These are phyloP conservation scores for Rhabditoides inermis DNA, from an alignment of 2,888 invertebrate species.

Conservation along the genomic window DNA sequence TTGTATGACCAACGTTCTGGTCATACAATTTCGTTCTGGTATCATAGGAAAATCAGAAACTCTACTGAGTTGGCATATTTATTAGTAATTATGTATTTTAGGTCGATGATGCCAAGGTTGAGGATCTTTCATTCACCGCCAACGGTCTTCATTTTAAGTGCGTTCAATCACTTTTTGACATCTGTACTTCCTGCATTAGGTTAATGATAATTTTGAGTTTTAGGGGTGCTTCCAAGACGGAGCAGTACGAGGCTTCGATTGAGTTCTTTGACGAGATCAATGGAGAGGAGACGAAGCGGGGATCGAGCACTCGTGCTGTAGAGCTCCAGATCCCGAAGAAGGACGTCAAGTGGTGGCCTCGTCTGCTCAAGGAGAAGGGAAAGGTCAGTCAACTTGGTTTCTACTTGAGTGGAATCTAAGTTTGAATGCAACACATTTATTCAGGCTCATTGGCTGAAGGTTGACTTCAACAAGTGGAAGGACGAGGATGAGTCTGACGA, in stretches of 20 bases:
- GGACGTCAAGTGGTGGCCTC: constrained; percentile 55
- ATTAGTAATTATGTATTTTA: no score
- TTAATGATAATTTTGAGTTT: constrained; percentile 25
- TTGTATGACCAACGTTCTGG: no score
- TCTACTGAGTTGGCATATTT: no score
- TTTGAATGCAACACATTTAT: neutral
- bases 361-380: constrained; percentile 53
- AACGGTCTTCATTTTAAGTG: constrained; percentile 40
- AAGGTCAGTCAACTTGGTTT: constrained; percentile 58
- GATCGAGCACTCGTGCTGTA: constrained; percentile 20
- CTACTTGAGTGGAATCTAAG: no score
- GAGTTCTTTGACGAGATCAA: constrained; percentile 74
- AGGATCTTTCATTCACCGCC: constrained; percentile 32
- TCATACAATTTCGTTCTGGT: no score
- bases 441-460: constrained; percentile 57
- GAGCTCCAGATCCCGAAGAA: constrained; percentile 50
- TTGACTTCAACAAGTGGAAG: constrained; percentile 94
- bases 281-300: constrained; percentile 19
- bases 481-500: constrained; percentile 84
- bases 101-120: constrained; percentile 65
- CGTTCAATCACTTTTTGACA: constrained; percentile 5
- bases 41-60: no score
- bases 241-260: constrained; percentile 77
- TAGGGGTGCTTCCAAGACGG: constrained; percentile 71
- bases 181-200: neutral